Base-by-base conservation (phyloP, 2,113 vertebrate genomes). In the Octodon degus region DNA sequence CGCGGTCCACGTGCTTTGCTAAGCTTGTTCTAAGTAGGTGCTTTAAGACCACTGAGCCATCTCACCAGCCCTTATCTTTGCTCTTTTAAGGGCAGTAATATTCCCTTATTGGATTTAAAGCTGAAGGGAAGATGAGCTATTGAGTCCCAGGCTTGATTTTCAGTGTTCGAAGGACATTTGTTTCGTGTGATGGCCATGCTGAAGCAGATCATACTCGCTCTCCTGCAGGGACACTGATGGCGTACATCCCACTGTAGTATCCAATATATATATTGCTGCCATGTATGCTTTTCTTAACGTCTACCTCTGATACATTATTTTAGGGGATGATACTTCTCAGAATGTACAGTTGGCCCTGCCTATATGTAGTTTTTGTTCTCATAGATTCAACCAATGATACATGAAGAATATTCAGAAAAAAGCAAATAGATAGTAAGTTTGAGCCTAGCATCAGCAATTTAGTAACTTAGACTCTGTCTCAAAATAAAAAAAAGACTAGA, bases 241-340 rank as follows among this genome's bases (percentile, higher is more conserved):
- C 40, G 47, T 53, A 60, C 4, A 74, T 67, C 10, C 53, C 34
- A 60, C 72, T n/a, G 1, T 63, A 65, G 19, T 62, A 22, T 19
- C 60, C 16, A 50, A 1, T 32, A 50, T 50, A 32, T n/a, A 27
- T n/a, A 30, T 67, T 88, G 47, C 70, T n/a, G 5, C 25, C 40
- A 0, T 2, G 0, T 25, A 19, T 22, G 63, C 60, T 97, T 87
- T 82, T 16, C 7, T 47, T 81, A 70, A n/a, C 34, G 84, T 94
- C n/a, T 90, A 19, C 40, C 58, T 82, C 53, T 95, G 91, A 55
- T 81, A 60, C 82, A n/a, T 96, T 86, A 67, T 86, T 76, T 68
- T 60, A 70, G 80, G 12, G 40, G 65, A 47, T 79, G 40, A n/a
- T 76, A 34, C 74, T 92, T 95, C 34, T n/a, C 2, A 53, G 85